Conservation (phyloP, 2,797 vertebrate species). For the Gila robusta region DNA sequence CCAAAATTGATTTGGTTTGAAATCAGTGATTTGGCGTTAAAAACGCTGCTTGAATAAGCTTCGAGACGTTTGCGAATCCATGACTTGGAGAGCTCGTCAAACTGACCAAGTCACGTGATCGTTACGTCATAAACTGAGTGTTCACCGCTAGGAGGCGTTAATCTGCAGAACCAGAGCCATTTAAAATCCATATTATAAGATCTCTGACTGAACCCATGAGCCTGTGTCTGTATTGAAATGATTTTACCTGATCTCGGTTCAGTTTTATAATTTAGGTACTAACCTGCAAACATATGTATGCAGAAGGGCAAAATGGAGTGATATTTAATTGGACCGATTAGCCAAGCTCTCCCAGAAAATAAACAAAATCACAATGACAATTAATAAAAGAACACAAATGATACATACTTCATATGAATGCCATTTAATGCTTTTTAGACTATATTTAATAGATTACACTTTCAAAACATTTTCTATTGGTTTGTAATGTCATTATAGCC, state of each 20-base stretch:
- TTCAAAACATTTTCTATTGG: not conserved
- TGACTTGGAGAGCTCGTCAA: not conserved
- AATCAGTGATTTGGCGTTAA: not conserved
- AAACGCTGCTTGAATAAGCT: not conserved
- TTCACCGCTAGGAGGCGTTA: not conserved
- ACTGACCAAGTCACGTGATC: conserved; percentile 1
- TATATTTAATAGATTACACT: not conserved
- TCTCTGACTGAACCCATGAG: not conserved
- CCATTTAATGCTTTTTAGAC: not conserved
- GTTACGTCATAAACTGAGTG: not conserved
- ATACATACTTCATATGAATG: not conserved
- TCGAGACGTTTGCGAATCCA: too few species aligned
- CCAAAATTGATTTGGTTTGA: not conserved
- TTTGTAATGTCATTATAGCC: not conserved
- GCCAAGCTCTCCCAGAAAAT: not conserved
- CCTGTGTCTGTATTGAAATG: not conserved
- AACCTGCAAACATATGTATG: not conserved
- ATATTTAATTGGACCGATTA: not conserved
- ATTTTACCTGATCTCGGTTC: not conserved
- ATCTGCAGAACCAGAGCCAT: not conserved
- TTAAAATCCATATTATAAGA: not conserved
- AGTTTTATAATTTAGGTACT: not conserved
- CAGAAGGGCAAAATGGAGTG: not conserved
- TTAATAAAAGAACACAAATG: not conserved
- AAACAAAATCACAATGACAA: not conserved